phyloP scores from a whole-genome alignment of 2,888 invertebrate species.

The Ormyrus pomaceus region DNA sequence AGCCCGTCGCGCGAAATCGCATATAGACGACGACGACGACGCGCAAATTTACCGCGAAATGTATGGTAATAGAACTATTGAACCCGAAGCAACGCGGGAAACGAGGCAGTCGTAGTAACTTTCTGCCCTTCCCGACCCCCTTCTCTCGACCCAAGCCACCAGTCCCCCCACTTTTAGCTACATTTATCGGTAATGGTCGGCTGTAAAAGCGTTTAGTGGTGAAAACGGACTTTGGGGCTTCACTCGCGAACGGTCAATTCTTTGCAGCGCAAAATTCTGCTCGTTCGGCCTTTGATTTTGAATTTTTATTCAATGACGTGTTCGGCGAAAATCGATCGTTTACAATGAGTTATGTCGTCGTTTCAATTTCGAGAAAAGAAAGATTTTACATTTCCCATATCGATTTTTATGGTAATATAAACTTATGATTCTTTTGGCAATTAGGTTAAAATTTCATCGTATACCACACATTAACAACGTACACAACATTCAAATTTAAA shows the following conservation, averaged over 20 bases:
- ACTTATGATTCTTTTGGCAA: too few relatives aligned
- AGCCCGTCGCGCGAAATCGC: constrained; percentile 14
- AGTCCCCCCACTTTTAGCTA: constrained; percentile 20
- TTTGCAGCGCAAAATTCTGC: constrained; percentile 10
- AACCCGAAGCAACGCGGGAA: constrained; percentile 58
- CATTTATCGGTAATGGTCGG: constrained; percentile 57
- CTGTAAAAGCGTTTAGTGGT: constrained; percentile 50
- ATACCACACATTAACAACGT: too few relatives aligned
- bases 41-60: constrained; percentile 65
- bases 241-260: constrained; percentile 46
- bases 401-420: too few relatives aligned
- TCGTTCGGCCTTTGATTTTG: constrained; percentile 31
- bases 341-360: neutral
- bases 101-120: constrained; percentile 61
- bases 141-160: neutral
- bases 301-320: constrained; percentile 35
- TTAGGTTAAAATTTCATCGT: too few relatives aligned
- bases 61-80: constrained; percentile 64
- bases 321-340: constrained; percentile 10
- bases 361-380: neutral
- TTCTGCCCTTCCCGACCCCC: constrained; percentile 26
- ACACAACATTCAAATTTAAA: too few relatives aligned
- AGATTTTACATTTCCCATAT: neutral
- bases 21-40: constrained; percentile 33
- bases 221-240: constrained; percentile 57